Evolutionary conservation across 2,113 vertebrate genomes (phyloP).

Genomic region (Mystacornis crossleyi): DNA sequence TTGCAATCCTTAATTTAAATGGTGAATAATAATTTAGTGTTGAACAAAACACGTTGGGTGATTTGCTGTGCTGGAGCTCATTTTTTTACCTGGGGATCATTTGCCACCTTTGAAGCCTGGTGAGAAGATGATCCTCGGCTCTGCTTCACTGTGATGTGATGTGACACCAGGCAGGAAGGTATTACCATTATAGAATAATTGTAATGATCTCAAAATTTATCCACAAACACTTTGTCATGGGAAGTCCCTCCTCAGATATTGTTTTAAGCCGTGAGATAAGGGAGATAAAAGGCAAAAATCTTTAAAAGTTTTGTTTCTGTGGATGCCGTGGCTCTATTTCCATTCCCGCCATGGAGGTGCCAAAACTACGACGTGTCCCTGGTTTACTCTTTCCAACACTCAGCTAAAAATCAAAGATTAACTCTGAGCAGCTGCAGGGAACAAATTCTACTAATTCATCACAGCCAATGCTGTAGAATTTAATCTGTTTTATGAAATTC

Average conservation of each 20-base stretch:
- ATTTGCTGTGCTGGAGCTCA: background rate
- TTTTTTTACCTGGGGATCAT: background rate
- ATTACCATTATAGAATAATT: background rate
- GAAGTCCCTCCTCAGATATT: background rate
- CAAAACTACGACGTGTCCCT: background rate
- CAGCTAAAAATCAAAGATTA: conserved; percentile 7
- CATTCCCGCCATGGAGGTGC: background rate
- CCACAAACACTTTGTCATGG: background rate
- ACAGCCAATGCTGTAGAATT: background rate
- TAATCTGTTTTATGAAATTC: conserved; percentile 29
- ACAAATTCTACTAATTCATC: background rate
- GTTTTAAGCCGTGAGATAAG: background rate
- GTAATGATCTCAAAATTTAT: background rate
- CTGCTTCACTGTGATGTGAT: background rate
- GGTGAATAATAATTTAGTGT: background rate
- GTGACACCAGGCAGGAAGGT: background rate
- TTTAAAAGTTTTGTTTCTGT: background rate
- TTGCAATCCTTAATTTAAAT: conserved; percentile 28
- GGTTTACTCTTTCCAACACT: background rate
- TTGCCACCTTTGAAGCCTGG: background rate
- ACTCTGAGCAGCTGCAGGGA: background rate
- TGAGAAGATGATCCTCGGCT: background rate
- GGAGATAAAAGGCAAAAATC: background rate
- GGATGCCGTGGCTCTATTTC: background rate
- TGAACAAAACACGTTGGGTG: background rate